Evolutionary conservation across 1,140 invertebrate species (phyloP), one percentile per base, ranked within the genome.

Genomic region (Aphaenogaster rudis): DNA sequence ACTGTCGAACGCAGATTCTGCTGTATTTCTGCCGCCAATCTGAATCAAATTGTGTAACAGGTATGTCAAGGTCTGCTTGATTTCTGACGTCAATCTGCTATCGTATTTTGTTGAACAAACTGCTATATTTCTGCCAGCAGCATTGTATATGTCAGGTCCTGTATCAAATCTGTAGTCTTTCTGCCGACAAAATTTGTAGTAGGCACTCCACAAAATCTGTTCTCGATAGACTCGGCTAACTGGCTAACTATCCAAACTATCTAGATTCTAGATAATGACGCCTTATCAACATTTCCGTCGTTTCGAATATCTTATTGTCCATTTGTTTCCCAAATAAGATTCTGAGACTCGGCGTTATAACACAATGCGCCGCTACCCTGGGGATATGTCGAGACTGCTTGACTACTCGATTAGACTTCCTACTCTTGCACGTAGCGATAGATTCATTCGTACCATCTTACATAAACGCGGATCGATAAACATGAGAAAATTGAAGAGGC

Each of bases 381-480:
- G 15, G 17, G 1, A 52, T 50, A 28, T 52, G 2, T 28, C n/a
- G n/a, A 21, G n/a, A 71, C 66, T 45, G n/a, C 6, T 17, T 33
- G 39, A 6, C 42, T 54, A 54, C 28, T 39, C 1, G 33, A 52
- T 71, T 15, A 7, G 11, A 2, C 4, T 48, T 59, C 9, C 39
- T 28, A 69, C 8, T 69, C 21, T 63, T 13, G 17, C 3, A 28
- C 28, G 8, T 48, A 48, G 42, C 42, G 13, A 15, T 15, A 28
- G 42, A 28, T 42, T 21, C 39, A 67, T 67, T 42, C 45, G 15
- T 13, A 21, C 33, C 42, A 15, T n/a, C 39, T 45, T 48, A 33
- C 39, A 71, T 50, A 71, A 71, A 39, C 36, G 21, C 15, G 21
- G 15, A 28, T 71, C 67, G 33, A 71, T 48, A 66, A 48, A 48